Evolutionary conservation across 2,113 vertebrate species (phyloP).

Genomic region (Chlorocebus sabaeus): DNA sequence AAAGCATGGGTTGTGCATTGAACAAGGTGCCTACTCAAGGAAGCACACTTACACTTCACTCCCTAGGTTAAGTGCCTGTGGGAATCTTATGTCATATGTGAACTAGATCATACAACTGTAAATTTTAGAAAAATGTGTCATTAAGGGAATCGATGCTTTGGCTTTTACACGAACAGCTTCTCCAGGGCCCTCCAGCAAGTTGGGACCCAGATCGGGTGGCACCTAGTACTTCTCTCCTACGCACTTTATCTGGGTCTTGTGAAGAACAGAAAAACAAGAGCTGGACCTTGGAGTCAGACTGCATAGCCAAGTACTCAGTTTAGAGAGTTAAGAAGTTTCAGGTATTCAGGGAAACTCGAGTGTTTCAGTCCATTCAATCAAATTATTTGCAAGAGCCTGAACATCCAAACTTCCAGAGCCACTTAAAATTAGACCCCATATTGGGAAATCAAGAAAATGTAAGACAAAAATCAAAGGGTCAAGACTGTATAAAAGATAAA

Average conservation of each 20-base stretch:
- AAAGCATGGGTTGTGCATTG: neutral
- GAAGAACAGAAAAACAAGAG: neutral
- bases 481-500: neutral
- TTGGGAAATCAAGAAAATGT: neutral
- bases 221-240: neutral
- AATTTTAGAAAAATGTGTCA: neutral
- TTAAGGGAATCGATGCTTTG: neutral
- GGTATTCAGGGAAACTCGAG: neutral
- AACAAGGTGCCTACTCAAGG: neutral
- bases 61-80: neutral
- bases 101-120: neutral
- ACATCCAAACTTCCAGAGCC: neutral
- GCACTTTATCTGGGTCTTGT: neutral
- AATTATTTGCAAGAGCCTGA: neutral
- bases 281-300: neutral
- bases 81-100: neutral
- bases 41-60: neutral
- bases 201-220: neutral
- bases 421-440: neutral
- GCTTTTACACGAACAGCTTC: neutral
- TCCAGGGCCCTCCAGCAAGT: neutral
- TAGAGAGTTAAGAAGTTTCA: neutral
- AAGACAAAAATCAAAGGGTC: neutral
- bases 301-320: neutral
- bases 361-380: neutral